Base-by-base conservation (phyloP, 2,888 invertebrate genomes). In the Drosophila melanosoma region DNA sequence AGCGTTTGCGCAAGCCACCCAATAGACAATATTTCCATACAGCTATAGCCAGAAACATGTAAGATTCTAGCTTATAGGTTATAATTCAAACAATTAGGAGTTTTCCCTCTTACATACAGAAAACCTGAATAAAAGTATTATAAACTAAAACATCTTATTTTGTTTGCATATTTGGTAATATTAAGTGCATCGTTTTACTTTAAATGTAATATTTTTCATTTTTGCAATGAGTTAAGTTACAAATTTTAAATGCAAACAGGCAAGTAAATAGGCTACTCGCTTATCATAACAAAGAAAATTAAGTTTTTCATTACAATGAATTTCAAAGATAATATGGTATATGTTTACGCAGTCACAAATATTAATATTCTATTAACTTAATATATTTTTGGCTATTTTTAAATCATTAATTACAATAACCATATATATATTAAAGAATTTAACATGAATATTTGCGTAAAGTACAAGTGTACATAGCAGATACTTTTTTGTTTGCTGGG, bases 1-100 rank as follows among this genome's bases (percentile, higher is more conserved):
- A 76, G 80, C 86, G 71, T 82, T 84, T 74, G 82, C 89, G 81
- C 90, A 90, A 65, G 40, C 65, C 40, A 85, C 85, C 85, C 90
- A 85, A 35, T 53, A 52, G 61, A 70, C 89, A 77, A 68, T 7
- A 23, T 17, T 57, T 57, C 63, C 3, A 1, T 15, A 35, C 6
- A 64, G 11, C 65, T 53, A 26, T 8, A 12, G 15, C 38, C 6
- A 6, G 12, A 48, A 32, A 72, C 36, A 26, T 49, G 1, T 29
- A 17, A 7, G 17, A 11, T 51, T 29, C 6, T 51, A 2, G 1
- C 26, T 26, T 10, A 10, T 10, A 10, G 10, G 26, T 2, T 45
- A 8, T 15, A 23, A 4, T 15, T 23, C 4, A 15, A 23, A 45
- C 26, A 17, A 3, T 45, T 7, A 20, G 3, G 12, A 20, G 12